phyloP scores from a whole-genome alignment of 2,888 invertebrate genomes.

The Orthosia gothica region DNA sequence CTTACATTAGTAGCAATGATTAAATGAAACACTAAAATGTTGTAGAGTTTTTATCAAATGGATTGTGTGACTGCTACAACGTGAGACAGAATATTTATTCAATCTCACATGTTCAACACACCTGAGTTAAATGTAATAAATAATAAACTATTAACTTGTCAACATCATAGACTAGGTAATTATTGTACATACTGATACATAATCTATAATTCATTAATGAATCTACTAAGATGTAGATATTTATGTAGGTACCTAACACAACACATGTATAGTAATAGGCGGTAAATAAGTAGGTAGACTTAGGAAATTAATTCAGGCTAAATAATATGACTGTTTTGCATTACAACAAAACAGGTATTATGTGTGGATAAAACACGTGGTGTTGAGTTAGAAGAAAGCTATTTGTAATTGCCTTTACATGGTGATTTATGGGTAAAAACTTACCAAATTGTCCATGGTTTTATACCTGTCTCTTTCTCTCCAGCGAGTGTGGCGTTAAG shows the following conservation, averaged over 20 bases:
- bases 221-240: neutral
- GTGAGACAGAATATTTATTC: neutral
- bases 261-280: neutral
- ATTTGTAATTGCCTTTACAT: too few species aligned
- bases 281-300: neutral
- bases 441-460: too few species aligned
- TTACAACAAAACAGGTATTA: too few species aligned
- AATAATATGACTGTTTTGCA: too few species aligned
- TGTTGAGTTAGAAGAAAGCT: too few species aligned
- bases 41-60: neutral
- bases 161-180: neutral
- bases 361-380: too few species aligned
- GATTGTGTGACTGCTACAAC: neutral
- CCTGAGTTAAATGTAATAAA: constrained; percentile 32
- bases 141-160: constrained; percentile 29
- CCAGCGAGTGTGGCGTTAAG: too few species aligned
- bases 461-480: too few species aligned
- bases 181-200: neutral
- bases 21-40: neutral
- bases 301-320: neutral
- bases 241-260: too few species aligned
- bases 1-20: neutral
- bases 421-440: too few species aligned
- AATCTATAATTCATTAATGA: constrained; percentile 42
- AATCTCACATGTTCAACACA: constrained; percentile 23